phyloP scores from a whole-genome alignment of 2,113 vertebrate species.

The Mastomys natalensis region DNA sequence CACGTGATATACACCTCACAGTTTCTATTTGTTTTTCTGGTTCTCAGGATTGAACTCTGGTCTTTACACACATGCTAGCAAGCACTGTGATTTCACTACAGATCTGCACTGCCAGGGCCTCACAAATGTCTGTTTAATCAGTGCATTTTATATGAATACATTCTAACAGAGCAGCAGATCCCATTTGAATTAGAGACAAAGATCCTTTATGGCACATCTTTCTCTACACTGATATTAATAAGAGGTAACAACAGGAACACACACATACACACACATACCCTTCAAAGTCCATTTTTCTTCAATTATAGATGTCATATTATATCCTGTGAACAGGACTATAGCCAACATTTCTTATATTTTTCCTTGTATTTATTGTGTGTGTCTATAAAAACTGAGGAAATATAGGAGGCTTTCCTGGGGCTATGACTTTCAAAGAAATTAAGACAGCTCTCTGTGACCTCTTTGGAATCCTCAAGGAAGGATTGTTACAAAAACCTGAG shows the following conservation, averaged over 20 bases:
- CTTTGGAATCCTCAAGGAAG: background rate
- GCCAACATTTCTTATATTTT: background rate
- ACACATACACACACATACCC: background rate
- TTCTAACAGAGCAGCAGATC: slow-evolving; percentile 21
- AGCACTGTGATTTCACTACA: background rate
- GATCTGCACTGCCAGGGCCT: background rate
- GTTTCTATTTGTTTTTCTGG: background rate
- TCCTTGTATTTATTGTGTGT: background rate
- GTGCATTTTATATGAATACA: background rate
- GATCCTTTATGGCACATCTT: background rate
- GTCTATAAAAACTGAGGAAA: background rate
- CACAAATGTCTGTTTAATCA: background rate
- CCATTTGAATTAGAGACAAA: slow-evolving; percentile 27
- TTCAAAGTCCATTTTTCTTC: background rate
- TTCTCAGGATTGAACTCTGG: background rate
- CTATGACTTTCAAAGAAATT: background rate
- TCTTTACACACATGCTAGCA: background rate
- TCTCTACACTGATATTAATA: background rate
- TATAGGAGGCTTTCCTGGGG: background rate
- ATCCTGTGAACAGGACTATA: background rate
- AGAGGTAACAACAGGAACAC: background rate
- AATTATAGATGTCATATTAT: background rate
- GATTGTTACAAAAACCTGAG: background rate
- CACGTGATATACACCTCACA: background rate
- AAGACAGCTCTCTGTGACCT: background rate